Percentiles rank a stretch among this genome's conserved stretches.
Conservation (phyloP, 2,888 invertebrate genomes). For the Andrena bucephala region DNA sequence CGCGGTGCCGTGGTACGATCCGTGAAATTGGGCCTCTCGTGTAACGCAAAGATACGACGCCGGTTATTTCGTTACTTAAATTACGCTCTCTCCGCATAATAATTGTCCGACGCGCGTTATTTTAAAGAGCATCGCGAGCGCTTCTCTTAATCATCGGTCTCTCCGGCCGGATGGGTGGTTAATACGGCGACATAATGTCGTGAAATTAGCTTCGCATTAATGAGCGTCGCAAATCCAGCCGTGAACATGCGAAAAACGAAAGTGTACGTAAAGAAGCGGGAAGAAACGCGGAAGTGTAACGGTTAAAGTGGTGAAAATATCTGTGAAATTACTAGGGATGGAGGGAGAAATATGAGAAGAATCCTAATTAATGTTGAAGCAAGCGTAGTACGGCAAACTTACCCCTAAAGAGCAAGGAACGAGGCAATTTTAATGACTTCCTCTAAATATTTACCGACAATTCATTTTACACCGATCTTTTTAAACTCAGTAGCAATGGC, state of each 20-base stretch:
- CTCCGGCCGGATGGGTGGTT: constrained; percentile 44
- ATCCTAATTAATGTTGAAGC: no score
- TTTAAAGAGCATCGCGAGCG: constrained; percentile 53
- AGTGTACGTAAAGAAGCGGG: constrained; percentile 6
- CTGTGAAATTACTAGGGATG: not conserved
- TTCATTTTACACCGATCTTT: no score
- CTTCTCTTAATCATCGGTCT: constrained; percentile 57
- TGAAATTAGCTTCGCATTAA: constrained; percentile 68
- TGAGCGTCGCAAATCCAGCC: constrained; percentile 46
- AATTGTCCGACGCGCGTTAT: constrained; percentile 48
- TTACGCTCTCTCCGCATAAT: constrained; percentile 53
- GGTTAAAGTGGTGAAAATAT: constrained; percentile 11
- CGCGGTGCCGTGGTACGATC: constrained; percentile 22
- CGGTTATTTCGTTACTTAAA: constrained; percentile 63
- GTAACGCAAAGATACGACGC: constrained; percentile 48
- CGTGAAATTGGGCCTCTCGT: constrained; percentile 56
- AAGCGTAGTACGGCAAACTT: no score
- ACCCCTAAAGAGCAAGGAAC: no score
- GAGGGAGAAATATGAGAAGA: not conserved
- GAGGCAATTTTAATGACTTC: no score
- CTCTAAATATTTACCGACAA: no score
- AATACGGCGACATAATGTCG: constrained; percentile 65
- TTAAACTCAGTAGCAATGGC: no score
- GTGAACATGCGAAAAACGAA: constrained; percentile 22
- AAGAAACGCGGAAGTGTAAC: constrained; percentile 8